Percentiles rank a stretch among this genome's conserved stretches.
Evolutionary conservation across 1,140 invertebrate species (phyloP).

Genomic region (Pogonus chalceus): DNA sequence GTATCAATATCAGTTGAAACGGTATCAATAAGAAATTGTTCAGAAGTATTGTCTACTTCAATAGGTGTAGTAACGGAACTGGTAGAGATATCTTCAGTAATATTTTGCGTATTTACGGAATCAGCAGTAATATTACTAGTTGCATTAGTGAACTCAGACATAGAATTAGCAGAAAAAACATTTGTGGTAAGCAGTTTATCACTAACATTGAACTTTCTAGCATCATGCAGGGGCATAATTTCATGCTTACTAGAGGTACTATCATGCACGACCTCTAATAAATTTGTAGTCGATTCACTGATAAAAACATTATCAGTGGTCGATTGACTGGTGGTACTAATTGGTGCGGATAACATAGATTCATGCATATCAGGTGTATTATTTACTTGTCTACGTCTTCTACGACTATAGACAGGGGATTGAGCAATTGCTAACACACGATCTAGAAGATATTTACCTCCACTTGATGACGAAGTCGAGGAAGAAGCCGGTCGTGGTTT

Average conservation of each 20-base stretch:
- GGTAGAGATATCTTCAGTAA: neutral
- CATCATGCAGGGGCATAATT: neutral
- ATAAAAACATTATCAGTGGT: neutral
- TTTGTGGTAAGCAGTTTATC: neutral
- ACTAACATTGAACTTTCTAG: constrained; percentile 4
- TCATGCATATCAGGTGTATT: neutral
- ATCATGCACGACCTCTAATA: neutral
- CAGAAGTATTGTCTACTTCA: too few species aligned
- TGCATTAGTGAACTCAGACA: neutral
- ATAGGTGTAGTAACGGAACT: too few species aligned
- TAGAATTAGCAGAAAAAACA: neutral
- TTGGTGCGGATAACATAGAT: neutral
- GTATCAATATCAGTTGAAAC: too few species aligned
- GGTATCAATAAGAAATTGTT: too few species aligned
- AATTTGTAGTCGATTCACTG: neutral
- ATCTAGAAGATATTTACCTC: constrained; percentile 44
- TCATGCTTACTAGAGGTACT: constrained; percentile 1
- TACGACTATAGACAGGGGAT: neutral
- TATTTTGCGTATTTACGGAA: neutral
- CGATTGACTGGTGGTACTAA: neutral
- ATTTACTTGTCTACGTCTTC: constrained; percentile 3
- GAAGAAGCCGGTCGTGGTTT: constrained; percentile 37
- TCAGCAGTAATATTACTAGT: neutral
- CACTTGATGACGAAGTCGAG: constrained; percentile 35
- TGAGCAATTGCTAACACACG: constrained; percentile 2